phyloP scores from a whole-genome alignment of 2,113 vertebrate genomes.

The Mirza zaza region DNA sequence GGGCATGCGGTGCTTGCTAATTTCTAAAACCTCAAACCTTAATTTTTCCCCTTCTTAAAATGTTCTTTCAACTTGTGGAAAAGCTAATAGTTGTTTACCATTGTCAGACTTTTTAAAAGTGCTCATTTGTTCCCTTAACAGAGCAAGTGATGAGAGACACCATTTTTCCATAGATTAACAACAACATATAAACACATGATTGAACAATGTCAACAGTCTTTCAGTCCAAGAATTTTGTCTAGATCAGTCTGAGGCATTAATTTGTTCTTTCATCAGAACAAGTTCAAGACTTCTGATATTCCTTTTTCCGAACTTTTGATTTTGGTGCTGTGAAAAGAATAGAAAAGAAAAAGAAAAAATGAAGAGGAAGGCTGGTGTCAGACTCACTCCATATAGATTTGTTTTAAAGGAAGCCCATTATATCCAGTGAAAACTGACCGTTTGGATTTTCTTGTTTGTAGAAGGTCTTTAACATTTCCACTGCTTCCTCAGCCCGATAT shows the following conservation, averaged over 20 bases:
- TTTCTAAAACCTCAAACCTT: constrained; percentile 42
- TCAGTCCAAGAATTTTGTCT: neutral
- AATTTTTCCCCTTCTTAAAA: constrained; percentile 15
- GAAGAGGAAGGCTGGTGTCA: constrained; percentile 2
- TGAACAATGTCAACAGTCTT: neutral
- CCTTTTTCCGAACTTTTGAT: constrained; percentile 92
- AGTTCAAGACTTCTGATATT: constrained; percentile 76
- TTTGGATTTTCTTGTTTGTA: constrained; percentile 99
- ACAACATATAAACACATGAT: neutral
- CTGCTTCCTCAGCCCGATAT: constrained; percentile 92
- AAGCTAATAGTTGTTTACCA: constrained; percentile 45
- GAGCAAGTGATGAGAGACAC: neutral
- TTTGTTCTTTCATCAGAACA: neutral
- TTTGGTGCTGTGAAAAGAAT: constrained; percentile 88
- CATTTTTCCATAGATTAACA: neutral
- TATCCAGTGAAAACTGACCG: constrained; percentile 84
- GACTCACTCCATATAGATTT: neutral
- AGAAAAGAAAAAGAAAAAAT: constrained; percentile 20
- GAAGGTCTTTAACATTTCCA: constrained; percentile 95
- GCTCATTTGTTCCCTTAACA: constrained; percentile 43
- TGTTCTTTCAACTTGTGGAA: constrained; percentile 48
- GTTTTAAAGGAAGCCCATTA: neutral
- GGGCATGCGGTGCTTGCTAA: neutral
- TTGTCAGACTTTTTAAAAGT: constrained; percentile 35
- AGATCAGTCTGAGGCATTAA: neutral